phyloP scores from a whole-genome alignment of 2,888 invertebrate genomes.

The Vanessa cardui region DNA sequence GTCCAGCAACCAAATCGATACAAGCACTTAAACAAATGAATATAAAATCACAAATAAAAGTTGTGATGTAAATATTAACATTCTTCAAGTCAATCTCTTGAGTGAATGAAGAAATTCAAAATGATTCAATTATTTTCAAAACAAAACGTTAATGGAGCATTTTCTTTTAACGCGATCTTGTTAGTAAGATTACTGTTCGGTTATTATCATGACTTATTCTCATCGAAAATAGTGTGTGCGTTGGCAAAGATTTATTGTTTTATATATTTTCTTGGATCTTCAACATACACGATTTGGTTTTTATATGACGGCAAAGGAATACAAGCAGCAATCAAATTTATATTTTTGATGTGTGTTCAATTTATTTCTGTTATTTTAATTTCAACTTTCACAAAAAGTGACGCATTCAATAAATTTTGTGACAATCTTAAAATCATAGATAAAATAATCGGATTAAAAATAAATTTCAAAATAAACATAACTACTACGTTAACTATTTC shows the following conservation, averaged over 20 bases:
- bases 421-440: conserved; percentile 21
- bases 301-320: not conserved
- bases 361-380: conserved; percentile 16
- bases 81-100: not conserved
- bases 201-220: conserved; percentile 14
- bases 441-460: conserved; percentile 21
- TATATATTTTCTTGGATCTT: not conserved
- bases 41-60: too few relatives aligned
- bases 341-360: conserved; percentile 7
- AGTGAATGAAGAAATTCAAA: not conserved
- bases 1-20: too few relatives aligned
- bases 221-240: conserved; percentile 14
- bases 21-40: too few relatives aligned
- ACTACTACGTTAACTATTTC: not conserved
- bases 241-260: conserved; percentile 17
- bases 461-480: not conserved
- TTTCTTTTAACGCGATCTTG: conserved; percentile 21
- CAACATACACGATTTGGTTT: not conserved
- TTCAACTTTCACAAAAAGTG: conserved; percentile 15
- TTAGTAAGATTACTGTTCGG: conserved; percentile 27
- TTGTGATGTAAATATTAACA: too few relatives aligned
- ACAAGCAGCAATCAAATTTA: not conserved
- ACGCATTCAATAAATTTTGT: conserved; percentile 17
- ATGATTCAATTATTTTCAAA: not conserved
- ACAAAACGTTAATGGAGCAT: not conserved